These are phyloP conservation scores for Camponotus floridanus DNA, from an alignment of 1,140 invertebrate species.

Conservation along the genomic window DNA sequence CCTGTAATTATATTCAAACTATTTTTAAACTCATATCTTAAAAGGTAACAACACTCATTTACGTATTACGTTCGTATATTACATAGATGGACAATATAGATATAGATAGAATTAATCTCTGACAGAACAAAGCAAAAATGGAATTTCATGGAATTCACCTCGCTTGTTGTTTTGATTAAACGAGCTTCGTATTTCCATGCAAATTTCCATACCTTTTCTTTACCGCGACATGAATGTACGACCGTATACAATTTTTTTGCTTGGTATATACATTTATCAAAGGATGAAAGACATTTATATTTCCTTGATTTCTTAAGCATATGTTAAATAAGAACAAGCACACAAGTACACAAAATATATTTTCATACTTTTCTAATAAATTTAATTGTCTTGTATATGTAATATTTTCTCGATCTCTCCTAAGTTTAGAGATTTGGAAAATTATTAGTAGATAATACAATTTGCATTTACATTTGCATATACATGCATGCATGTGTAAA, in stretches of 20 bases:
- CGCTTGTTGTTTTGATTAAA: slow-evolving; percentile 54
- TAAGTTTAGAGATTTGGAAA: not conserved
- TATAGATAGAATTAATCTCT: slow-evolving; percentile 42
- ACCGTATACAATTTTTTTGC: slow-evolving; percentile 33
- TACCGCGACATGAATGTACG: slow-evolving; percentile 46
- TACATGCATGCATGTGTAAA: not conserved
- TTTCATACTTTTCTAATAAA: not conserved
- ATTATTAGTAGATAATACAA: not conserved
- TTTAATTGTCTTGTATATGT: not conserved
- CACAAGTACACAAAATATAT: slow-evolving; percentile 7
- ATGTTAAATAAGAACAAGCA: not conserved
- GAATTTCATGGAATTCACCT: slow-evolving; percentile 30
- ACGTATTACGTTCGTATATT: slow-evolving; percentile 9
- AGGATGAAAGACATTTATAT: slow-evolving; percentile 17
- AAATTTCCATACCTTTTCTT: slow-evolving; percentile 57
- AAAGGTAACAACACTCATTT: not conserved
- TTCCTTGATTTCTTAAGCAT: slow-evolving; percentile 34
- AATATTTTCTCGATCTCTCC: not conserved
- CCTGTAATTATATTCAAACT: not conserved
- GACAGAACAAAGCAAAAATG: slow-evolving; percentile 33
- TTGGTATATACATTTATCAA: slow-evolving; percentile 25
- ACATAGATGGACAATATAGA: slow-evolving; percentile 1
- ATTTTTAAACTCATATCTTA: not conserved
- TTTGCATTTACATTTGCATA: not conserved
- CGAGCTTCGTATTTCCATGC: slow-evolving; percentile 50